phyloP scores from a whole-genome alignment of 2,113 vertebrate genomes.

The Oplegnathus fasciatus region DNA sequence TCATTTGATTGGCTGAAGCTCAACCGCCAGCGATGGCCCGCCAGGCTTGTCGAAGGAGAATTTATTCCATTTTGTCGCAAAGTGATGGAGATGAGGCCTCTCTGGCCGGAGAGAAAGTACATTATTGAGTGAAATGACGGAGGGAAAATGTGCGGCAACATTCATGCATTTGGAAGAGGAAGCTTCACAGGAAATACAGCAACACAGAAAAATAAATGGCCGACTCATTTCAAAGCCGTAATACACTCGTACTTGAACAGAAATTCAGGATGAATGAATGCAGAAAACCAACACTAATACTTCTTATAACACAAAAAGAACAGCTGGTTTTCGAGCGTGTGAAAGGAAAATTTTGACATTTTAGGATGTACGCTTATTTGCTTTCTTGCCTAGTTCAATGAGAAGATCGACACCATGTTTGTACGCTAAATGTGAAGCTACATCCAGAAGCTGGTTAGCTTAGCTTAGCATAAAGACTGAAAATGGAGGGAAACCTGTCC shows the following conservation, averaged over 20 bases:
- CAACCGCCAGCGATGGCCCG: conserved; percentile 47
- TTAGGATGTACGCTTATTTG: neutral
- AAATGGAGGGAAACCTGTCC: too few species aligned
- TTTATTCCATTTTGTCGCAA: conserved; percentile 72
- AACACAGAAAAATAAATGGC: conserved; percentile 1
- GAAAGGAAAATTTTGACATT: neutral
- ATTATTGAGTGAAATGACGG: conserved; percentile 56
- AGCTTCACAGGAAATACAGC: neutral
- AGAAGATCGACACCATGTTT: neutral
- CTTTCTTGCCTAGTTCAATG: neutral
- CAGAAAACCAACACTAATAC: neutral
- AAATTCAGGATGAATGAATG: neutral
- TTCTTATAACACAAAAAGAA: neutral
- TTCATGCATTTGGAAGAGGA: conserved; percentile 26
- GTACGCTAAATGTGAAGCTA: too few species aligned
- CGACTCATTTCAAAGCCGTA: conserved; percentile 22
- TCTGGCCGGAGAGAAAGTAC: conserved; percentile 59
- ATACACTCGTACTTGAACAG: neutral
- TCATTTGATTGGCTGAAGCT: conserved; percentile 69
- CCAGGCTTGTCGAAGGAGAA: conserved; percentile 56
- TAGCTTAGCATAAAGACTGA: neutral
- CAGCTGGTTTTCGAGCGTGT: neutral
- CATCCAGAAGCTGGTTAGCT: neutral
- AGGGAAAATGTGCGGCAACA: conserved; percentile 36
- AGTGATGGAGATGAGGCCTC: conserved; percentile 70